These are phyloP conservation scores for Teleiodes luculella DNA, from an alignment of 2,888 invertebrate species.

Conservation along the genomic window DNA sequence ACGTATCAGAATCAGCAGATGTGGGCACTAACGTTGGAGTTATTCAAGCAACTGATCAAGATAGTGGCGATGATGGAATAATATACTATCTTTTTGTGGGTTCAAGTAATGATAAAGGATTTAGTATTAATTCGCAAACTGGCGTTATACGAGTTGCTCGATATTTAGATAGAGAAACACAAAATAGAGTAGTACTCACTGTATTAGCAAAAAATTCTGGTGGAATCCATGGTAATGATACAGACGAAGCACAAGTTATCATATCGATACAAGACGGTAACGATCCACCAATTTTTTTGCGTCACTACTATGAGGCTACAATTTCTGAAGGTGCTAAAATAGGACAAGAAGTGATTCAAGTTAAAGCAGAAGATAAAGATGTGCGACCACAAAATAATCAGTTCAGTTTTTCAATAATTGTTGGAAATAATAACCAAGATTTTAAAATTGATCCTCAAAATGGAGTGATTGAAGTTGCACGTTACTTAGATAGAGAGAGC, in stretches of 20 bases:
- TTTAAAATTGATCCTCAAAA: conserved; percentile 93
- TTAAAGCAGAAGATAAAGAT: conserved; percentile 94
- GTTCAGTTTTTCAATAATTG: conserved; percentile 92
- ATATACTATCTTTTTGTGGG: conserved; percentile 96
- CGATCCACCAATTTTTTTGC: conserved; percentile 95
- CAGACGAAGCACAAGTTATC: conserved; percentile 95
- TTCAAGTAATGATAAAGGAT: conserved; percentile 94
- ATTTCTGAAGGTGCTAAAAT: conserved; percentile 88
- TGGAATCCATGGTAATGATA: conserved; percentile 95
- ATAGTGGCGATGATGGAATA: conserved; percentile 91
- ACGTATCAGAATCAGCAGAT: conserved; percentile 94
- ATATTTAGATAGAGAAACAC: conserved; percentile 90
- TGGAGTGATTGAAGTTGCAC: conserved; percentile 89
- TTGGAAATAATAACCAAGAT: conserved; percentile 88
- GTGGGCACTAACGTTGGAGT: conserved; percentile 91
- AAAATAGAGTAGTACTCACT: conserved; percentile 91
- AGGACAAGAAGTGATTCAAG: conserved; percentile 86
- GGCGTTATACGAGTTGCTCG: conserved; percentile 91
- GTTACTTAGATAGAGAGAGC: conserved; percentile 88
- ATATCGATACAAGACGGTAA: conserved; percentile 97
- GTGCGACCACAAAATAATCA: conserved; percentile 94
- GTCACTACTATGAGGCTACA: conserved; percentile 85
- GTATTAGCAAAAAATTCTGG: conserved; percentile 97
- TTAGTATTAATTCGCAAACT: conserved; percentile 89
- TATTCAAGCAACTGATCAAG: conserved; percentile 93